Conservation (phyloP, 2,888 invertebrate species). For the Lottia scabra region DNA sequence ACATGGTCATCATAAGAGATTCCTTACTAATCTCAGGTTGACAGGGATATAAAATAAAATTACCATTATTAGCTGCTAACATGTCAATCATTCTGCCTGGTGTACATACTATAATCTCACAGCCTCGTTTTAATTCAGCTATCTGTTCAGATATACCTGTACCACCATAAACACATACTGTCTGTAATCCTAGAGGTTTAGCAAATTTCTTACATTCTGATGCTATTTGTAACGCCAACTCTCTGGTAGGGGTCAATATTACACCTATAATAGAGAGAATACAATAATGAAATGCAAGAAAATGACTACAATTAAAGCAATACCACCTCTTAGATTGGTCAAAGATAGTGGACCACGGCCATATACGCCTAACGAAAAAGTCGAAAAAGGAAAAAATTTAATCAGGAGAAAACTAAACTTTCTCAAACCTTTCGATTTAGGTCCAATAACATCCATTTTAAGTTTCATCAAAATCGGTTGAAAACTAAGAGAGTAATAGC, state of each 20-base stretch:
- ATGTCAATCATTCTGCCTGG: constrained; percentile 99
- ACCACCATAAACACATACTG: constrained; percentile 98
- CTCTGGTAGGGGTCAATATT: constrained; percentile 98
- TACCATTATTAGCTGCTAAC: constrained; percentile 96
- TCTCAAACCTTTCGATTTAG: too few species aligned
- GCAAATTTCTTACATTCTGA: constrained; percentile 95
- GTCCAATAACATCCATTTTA: too few species aligned
- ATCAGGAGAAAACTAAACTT: too few species aligned
- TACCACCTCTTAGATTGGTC: too few species aligned
- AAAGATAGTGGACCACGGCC: too few species aligned
- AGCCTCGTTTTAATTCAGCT: constrained; percentile 94
- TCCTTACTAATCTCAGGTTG: too few species aligned
- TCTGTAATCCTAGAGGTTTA: constrained; percentile 83
- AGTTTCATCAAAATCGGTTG: too few species aligned
- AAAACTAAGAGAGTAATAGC: too few species aligned
- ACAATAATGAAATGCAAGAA: not conserved
- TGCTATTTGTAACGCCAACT: constrained; percentile 98
- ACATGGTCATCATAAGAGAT: too few species aligned
- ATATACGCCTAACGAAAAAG: too few species aligned
- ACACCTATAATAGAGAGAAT: constrained; percentile 74
- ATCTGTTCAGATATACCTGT: constrained; percentile 97
- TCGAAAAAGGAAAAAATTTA: too few species aligned
- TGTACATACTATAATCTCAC: constrained; percentile 98
- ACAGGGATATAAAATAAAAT: constrained; percentile 14
- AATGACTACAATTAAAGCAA: not conserved